Evolutionary conservation across 2,113 vertebrate species (phyloP).

Genomic region (Leucoraja erinaceus): DNA sequence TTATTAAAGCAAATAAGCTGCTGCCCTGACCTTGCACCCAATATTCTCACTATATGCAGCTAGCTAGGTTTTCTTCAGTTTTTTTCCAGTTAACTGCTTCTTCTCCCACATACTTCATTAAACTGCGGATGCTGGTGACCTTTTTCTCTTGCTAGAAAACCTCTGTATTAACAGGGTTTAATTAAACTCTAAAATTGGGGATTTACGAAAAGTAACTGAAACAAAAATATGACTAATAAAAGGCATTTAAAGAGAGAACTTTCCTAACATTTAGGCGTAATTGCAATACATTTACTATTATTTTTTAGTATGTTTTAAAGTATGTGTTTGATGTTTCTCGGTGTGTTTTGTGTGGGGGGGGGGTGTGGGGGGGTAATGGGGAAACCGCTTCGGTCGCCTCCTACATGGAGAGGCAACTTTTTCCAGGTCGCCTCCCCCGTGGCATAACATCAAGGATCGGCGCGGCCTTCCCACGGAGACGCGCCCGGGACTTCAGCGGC

Average conservation of each 20-base stretch:
- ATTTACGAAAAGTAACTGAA: conserved; percentile 7
- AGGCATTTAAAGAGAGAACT: background rate
- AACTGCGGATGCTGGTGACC: background rate
- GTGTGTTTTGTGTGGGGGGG: no score
- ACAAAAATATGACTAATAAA: background rate
- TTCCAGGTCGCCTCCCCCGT: no score
- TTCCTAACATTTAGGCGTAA: background rate
- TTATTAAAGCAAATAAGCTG: conserved; percentile 2
- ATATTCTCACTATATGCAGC: background rate
- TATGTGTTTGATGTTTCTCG: no score
- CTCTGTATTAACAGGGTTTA: background rate
- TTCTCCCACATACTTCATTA: background rate
- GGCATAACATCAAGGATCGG: no score
- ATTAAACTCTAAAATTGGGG: background rate
- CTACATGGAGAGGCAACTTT: no score
- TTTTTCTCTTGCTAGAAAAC: background rate
- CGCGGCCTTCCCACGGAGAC: no score
- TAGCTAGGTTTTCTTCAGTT: background rate
- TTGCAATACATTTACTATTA: background rate
- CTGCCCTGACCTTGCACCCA: background rate
- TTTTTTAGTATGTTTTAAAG: no score
- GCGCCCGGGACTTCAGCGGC: no score
- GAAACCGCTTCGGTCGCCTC: no score
- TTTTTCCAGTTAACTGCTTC: background rate
- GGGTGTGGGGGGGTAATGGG: no score